A percentile compares a stretch with the other conserved stretches of the same genome.
These are phyloP conservation scores for Epinotia brunnichana DNA, from an alignment of 2,888 invertebrate genomes.

Conservation along the genomic window DNA sequence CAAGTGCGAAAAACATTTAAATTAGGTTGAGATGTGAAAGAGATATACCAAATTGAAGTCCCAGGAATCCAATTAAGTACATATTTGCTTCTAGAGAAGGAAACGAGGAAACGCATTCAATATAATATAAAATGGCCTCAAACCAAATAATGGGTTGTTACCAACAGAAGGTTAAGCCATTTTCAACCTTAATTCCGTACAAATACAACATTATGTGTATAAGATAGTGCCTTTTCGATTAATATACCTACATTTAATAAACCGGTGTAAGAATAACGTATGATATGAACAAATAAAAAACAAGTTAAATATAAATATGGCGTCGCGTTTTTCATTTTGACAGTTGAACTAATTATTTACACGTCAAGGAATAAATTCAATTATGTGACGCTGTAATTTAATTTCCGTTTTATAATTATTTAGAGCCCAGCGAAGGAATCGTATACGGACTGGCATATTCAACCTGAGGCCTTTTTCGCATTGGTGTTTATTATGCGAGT, in stretches of 20 bases:
- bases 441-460: too few species aligned
- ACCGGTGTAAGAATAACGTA: neutral
- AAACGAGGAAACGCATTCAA: neutral
- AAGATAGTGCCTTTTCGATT: neutral
- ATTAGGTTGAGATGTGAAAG: neutral
- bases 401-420: constrained; percentile 14
- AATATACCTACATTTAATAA: neutral
- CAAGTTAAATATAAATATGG: constrained; percentile 3
- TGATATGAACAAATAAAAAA: neutral
- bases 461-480: too few species aligned
- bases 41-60: neutral
- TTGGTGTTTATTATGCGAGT: too few species aligned
- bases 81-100: neutral
- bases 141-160: neutral
- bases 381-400: constrained; percentile 9
- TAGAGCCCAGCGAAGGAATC: too few species aligned
- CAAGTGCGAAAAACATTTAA: neutral
- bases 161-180: neutral
- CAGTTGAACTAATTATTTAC: constrained; percentile 19
- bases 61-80: constrained; percentile 11
- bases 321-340: neutral
- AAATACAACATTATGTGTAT: neutral
- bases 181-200: neutral
- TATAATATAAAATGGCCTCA: neutral
- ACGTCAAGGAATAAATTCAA: constrained; percentile 17